Evolutionary conservation across 2,797 vertebrate species (phyloP).

Genomic region (Apogon hyalosoma): DNA sequence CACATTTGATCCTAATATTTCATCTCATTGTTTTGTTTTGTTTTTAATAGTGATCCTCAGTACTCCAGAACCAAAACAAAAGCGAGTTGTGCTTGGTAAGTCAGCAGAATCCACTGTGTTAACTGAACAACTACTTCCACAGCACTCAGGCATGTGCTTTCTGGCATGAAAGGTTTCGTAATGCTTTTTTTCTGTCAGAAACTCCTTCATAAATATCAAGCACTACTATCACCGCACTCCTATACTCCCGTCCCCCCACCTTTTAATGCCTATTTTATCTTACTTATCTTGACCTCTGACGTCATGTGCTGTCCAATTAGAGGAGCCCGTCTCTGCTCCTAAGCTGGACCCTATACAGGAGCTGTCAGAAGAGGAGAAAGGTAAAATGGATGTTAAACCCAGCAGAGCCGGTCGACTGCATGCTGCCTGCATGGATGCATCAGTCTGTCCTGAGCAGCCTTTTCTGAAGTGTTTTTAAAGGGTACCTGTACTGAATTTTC

Average conservation of each 20-base stretch:
- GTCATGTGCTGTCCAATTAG: conserved; percentile 75
- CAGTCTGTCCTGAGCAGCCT: conserved; percentile 45
- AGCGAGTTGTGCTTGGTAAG: conserved; percentile 77
- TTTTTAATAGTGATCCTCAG: conserved; percentile 63
- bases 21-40: background rate
- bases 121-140: background rate
- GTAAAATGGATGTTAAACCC: conserved; percentile 68
- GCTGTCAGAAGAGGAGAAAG: conserved; percentile 87
- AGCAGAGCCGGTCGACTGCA: conserved; percentile 60
- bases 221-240: conserved; percentile 1
- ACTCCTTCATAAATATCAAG: background rate
- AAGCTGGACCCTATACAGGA: conserved; percentile 87
- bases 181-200: conserved; percentile 1
- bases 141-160: conserved; percentile 45
- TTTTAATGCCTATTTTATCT: conserved; percentile 38
- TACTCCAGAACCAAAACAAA: conserved; percentile 61
- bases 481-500: too few species aligned
- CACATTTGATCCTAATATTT: background rate
- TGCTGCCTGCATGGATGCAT: conserved; percentile 76
- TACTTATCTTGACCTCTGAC: conserved; percentile 48
- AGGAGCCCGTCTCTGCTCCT: conserved; percentile 77
- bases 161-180: conserved; percentile 18
- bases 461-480: conserved; percentile 15
- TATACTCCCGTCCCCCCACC: background rate
- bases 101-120: background rate